Evolutionary conservation across 2,888 invertebrate genomes (phyloP), one percentile per base, ranked within the genome.

Genomic region (Antheraea yamamai): DNA sequence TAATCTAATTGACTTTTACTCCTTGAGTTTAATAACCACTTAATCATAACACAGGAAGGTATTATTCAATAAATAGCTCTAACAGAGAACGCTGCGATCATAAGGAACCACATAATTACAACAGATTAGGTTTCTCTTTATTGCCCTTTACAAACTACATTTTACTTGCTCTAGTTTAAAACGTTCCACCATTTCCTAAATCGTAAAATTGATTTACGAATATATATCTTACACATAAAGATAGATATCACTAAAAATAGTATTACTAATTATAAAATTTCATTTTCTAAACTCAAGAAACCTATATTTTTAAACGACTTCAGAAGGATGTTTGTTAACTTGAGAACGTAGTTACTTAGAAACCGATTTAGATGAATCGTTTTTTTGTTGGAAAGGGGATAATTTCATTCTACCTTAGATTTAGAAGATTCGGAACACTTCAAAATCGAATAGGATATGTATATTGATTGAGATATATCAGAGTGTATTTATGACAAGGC

Each of bases 1-100:
- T 81, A 80, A 79, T 78, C 81, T 87, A 88, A 89, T 91, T 89
- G 86, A 90, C 90, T 89, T 87, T 89, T 88, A 89, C 89, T 89
- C 88, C 87, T 83, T 77, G 82, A 84, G 85, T 90, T 91, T 89
- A 91, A 85, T 82, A 79, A 83, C 83, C 79, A 86, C 84, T 88
- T 87, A 86, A 85, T 86, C 85, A 87, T 88, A 81, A 83, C 77
- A 82, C 87, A 87, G 90, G 89, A 91, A 88, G 85, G 84, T 85
- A 89, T 89, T 86, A 89, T 86, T 85, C 86, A 88, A 88, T 88
- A 87, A 81, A 74, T 73, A 30, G 55, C 26, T 52, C 64, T 30
- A 66, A 66, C 30, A 1, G 64, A 66, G 64, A 66, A 66, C 64
- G 64, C 30, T 16, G 64, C 20, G 64, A 30, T 66, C 64, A 66